Percentiles rank a stretch among this genome's conserved stretches.
These are phyloP conservation scores for Dromiciops gliroides DNA, from an alignment of 2,113 vertebrate species.

Conservation along the genomic window DNA sequence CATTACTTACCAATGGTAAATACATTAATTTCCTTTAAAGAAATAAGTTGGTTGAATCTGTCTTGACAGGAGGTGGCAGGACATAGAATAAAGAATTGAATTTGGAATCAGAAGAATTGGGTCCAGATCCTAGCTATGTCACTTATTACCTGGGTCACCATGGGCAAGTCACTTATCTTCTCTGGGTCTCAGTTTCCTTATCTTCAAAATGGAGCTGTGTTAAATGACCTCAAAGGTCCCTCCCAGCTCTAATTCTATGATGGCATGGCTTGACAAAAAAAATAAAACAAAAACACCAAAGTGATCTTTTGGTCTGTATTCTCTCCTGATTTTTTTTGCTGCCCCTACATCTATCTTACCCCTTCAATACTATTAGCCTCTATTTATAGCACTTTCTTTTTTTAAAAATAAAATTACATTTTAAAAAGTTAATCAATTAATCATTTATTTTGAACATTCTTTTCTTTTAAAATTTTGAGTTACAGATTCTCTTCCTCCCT, in stretches of 20 bases:
- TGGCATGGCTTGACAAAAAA: neutral
- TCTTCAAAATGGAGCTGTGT: neutral
- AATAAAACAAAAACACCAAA: neutral
- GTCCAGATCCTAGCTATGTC: neutral
- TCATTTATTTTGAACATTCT: no score
- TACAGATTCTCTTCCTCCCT: no score
- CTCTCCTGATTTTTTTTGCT: neutral
- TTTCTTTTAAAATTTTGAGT: no score
- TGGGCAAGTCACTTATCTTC: neutral
- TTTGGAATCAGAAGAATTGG: neutral
- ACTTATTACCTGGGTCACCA: no score
- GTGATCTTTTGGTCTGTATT: neutral
- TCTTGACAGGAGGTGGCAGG: no score
- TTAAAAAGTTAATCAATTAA: no score
- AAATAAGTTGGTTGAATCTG: neutral
- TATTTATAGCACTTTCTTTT: neutral
- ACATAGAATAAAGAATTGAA: neutral
- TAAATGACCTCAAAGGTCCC: neutral
- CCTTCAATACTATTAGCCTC: neutral
- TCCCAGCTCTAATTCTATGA: neutral
- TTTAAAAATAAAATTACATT: no score
- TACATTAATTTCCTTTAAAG: neutral
- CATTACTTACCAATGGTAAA: neutral
- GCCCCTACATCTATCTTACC: neutral
- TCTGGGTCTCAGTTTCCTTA: neutral